phyloP scores from a whole-genome alignment of 2,797 vertebrate species.

The Falco rusticolus region DNA sequence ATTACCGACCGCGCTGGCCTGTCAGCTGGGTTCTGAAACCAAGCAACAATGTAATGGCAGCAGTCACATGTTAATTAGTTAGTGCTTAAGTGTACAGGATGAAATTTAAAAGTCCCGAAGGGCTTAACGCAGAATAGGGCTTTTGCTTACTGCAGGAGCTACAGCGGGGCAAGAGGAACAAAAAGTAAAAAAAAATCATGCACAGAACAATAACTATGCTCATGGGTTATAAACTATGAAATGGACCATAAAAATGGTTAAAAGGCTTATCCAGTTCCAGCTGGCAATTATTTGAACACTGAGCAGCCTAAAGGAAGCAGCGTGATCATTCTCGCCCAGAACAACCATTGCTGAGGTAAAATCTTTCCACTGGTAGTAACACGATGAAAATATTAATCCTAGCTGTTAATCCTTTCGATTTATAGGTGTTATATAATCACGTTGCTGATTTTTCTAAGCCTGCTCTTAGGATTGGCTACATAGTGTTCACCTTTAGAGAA shows the following conservation, averaged over 20 bases:
- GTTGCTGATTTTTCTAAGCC: not conserved
- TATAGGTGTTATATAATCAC: not conserved
- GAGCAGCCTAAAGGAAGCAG: not conserved
- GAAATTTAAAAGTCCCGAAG: not conserved
- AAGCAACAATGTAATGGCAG: not conserved
- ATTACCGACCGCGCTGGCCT: not conserved
- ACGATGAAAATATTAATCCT: not conserved
- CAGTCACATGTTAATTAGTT: not conserved
- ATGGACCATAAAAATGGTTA: not conserved
- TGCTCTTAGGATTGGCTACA: not conserved
- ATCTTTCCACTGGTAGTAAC: not conserved
- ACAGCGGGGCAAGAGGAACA: not conserved
- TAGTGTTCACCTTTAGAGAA: not conserved
- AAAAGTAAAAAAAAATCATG: not conserved
- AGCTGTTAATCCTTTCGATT: not conserved
- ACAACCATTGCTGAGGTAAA: not conserved
- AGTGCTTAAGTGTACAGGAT: not conserved
- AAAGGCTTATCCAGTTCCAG: not conserved
- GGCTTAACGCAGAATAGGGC: not conserved
- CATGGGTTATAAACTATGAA: not conserved
- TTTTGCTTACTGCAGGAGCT: not conserved
- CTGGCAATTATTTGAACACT: not conserved
- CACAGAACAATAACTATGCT: not conserved
- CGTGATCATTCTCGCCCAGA: not conserved
- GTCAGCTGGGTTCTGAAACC: not conserved